phyloP scores from a whole-genome alignment of 1,140 invertebrate species.

The Calephelis nemesis region DNA sequence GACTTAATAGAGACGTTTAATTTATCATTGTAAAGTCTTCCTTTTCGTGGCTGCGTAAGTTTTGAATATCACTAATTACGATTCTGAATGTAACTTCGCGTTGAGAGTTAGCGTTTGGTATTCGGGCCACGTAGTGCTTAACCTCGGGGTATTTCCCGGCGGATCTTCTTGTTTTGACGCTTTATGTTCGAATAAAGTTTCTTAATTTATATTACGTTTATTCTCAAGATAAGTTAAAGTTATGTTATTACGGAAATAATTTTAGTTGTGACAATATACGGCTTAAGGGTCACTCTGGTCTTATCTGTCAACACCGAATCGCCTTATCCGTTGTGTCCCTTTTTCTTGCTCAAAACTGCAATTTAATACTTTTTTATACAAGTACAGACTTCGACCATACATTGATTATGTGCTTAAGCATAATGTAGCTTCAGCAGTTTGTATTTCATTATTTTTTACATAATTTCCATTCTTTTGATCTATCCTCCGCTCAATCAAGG shows the following conservation, averaged over 20 bases:
- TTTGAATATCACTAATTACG: constrained; percentile 27
- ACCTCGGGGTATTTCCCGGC: constrained; percentile 20
- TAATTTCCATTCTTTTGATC: too few species aligned
- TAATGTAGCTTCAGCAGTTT: too few species aligned
- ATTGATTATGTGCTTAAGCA: too few species aligned
- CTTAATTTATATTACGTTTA: constrained; percentile 19
- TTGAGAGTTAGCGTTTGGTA: constrained; percentile 11
- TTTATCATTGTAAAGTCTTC: constrained; percentile 1
- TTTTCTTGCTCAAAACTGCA: too few species aligned
- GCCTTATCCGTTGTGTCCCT: too few species aligned
- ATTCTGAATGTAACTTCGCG: constrained; percentile 17
- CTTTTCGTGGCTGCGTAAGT: constrained; percentile 1
- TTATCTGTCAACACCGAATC: too few species aligned
- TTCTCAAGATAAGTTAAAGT: constrained; percentile 4
- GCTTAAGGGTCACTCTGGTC: too few species aligned
- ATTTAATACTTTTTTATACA: too few species aligned
- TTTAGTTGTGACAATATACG: too few species aligned
- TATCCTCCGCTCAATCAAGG: too few species aligned
- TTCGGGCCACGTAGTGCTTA: constrained; percentile 19
- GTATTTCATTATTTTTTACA: too few species aligned
- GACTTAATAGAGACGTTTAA: constrained; percentile 9
- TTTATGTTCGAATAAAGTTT: constrained; percentile 16
- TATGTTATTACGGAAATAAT: not conserved
- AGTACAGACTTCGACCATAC: too few species aligned
- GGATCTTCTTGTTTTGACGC: constrained; percentile 25